These are phyloP conservation scores for Acrobasis repandana DNA, from an alignment of 2,888 invertebrate genomes.

Conservation along the genomic window DNA sequence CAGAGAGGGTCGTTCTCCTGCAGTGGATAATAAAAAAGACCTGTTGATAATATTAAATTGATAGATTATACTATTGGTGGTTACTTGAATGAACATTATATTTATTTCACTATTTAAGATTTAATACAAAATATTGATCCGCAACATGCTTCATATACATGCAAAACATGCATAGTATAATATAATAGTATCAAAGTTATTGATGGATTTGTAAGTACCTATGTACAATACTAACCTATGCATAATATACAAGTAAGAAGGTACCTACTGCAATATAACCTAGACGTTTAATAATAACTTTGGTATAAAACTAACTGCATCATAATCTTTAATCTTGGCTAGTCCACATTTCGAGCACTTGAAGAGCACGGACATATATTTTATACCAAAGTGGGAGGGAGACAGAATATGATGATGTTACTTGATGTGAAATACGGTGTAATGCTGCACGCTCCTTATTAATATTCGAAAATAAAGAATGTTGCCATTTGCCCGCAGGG, in stretches of 20 bases:
- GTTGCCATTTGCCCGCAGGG: conserved; percentile 71
- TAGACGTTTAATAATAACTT: conserved; percentile 13
- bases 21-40: no score
- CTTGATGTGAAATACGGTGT: conserved; percentile 77
- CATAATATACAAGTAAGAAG: background rate
- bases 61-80: no score
- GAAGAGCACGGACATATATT: conserved; percentile 44
- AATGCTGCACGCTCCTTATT: conserved; percentile 78
- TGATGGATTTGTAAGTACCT: no score
- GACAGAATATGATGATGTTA: conserved; percentile 58
- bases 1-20: no score
- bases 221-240: background rate
- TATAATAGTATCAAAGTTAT: no score
- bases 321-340: conserved; percentile 23
- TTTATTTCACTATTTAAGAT: no score
- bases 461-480: conserved; percentile 81
- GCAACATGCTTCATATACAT: no score
- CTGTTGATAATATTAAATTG: no score
- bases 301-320: conserved; percentile 3
- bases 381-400: conserved; percentile 39
- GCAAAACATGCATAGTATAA: no score
- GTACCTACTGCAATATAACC: background rate
- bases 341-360: conserved; percentile 50
- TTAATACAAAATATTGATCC: no score
- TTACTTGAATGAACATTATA: no score